phyloP scores from a whole-genome alignment of 2,888 invertebrate genomes.

The Agrotis exclamationis region DNA sequence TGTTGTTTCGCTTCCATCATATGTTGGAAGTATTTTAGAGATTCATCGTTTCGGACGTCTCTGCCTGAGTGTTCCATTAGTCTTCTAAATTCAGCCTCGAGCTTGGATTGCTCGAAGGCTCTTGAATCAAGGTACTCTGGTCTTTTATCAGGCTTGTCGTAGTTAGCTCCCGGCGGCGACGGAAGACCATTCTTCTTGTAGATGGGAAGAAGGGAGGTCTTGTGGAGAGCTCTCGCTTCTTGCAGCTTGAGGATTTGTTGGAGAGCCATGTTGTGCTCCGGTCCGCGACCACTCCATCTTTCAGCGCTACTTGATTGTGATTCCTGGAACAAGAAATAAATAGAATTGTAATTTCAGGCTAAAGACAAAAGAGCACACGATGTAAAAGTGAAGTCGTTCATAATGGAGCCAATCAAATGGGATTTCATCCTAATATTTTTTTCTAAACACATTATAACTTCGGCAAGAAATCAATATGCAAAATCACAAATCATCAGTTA shows the following conservation, averaged over 20 bases:
- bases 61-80: conserved; percentile 91
- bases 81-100: conserved; percentile 91
- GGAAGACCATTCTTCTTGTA: conserved; percentile 88
- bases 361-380: no score
- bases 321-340: conserved; percentile 93
- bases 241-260: conserved; percentile 98
- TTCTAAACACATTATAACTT: conserved; percentile 35
- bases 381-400: background rate
- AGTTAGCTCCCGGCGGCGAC: conserved; percentile 90
- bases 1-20: conserved; percentile 88
- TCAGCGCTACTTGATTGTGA: conserved; percentile 95
- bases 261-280: conserved; percentile 97
- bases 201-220: conserved; percentile 90
- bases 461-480: conserved; percentile 40
- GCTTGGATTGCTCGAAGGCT: conserved; percentile 87
- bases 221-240: conserved; percentile 94
- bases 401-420: background rate
- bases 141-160: conserved; percentile 79
- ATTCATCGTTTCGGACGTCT: conserved; percentile 84
- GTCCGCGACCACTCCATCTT: conserved; percentile 97
- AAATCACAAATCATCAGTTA: conserved; percentile 51
- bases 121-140: conserved; percentile 84
- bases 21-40: conserved; percentile 86
- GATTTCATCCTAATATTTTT: background rate
- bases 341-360: background rate